These are phyloP conservation scores for Coenobita brevimanus DNA, from an alignment of 1,140 invertebrate species.

Conservation along the genomic window DNA sequence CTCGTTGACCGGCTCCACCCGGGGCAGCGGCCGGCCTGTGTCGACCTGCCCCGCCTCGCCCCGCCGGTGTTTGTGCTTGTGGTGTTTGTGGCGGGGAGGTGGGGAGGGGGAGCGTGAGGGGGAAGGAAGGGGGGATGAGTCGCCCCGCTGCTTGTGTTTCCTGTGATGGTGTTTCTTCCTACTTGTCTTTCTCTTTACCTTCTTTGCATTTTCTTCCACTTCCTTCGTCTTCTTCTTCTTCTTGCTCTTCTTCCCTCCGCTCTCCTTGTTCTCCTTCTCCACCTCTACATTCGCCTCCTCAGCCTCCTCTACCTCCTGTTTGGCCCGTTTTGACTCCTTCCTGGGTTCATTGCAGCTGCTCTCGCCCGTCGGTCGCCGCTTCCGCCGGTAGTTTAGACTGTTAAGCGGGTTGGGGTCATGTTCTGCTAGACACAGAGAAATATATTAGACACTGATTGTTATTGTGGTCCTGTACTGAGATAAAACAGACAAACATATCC, in stretches of 20 bases:
- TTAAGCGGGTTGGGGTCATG: constrained; percentile 87
- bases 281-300: neutral
- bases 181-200: neutral
- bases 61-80: constrained; percentile 69
- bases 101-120: neutral
- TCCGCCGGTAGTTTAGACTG: constrained; percentile 81
- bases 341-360: constrained; percentile 7
- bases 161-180: constrained; percentile 15
- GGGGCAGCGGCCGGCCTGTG: constrained; percentile 24
- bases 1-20: constrained; percentile 62
- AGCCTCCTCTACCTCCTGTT: neutral
- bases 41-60: neutral
- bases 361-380: constrained; percentile 78
- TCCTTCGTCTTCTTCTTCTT: neutral
- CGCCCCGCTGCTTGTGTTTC: neutral
- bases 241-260: neutral
- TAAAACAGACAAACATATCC: no score
- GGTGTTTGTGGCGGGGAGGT: constrained; percentile 80
- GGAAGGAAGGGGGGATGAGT: neutral
- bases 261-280: neutral
- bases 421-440: constrained; percentile 75
- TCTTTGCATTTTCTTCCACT: neutral
- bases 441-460: neutral
- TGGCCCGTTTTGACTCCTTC: no score
- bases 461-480: neutral